Evolutionary conservation across 2,888 invertebrate genomes (phyloP), one percentile per base, ranked within the genome.

Genomic region (Cerastis rubricosa): DNA sequence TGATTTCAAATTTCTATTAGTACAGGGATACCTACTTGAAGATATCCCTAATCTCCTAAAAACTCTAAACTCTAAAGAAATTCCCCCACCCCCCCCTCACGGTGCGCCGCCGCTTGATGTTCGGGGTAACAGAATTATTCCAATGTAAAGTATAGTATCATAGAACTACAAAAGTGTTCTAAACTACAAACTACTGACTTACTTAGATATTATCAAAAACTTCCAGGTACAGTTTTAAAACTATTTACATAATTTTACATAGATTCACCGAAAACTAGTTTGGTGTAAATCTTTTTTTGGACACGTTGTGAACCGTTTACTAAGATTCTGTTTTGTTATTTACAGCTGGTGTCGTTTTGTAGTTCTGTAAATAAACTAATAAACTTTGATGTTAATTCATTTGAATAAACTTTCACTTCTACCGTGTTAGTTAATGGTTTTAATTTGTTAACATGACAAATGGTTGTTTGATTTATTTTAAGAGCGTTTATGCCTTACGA

Each of bases 351-450:
- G 47, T 54, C 35, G 40, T 77, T 71, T 61, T 61, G 35, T 78
- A 25, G 14, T 19, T 70, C 40, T 29, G 19, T n/a, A n/a, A 64
- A 43, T 51, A 19, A 61, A 78, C 57, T 57, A 47, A n/a, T 57
- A 47, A 71, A 19, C 19, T 59, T 64, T 45, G 14, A 76, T 82
- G 47, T 61, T 49, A 29, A 57, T 47, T 45, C n/a, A 83, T 81
- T 84, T 73, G 35, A 73, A 67, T 70, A 63, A 79, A 74, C 74
- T 81, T 84, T 84, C 80, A 73, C 70, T 81, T 12, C 14, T 45
- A 1, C 19, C n/a, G 19, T 51, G n/a, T 73, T 35, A 69, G 57
- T 40, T n/a, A 35, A 43, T 9, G 7, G 54, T 75, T 14, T 54
- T 63, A 40, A 12, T 61, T n/a, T 40, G 45, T 57, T 40, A 29